Percentiles rank a stretch among this genome's conserved stretches.
phyloP scores from a whole-genome alignment of 2,888 invertebrate species.

The Arge pagana region DNA sequence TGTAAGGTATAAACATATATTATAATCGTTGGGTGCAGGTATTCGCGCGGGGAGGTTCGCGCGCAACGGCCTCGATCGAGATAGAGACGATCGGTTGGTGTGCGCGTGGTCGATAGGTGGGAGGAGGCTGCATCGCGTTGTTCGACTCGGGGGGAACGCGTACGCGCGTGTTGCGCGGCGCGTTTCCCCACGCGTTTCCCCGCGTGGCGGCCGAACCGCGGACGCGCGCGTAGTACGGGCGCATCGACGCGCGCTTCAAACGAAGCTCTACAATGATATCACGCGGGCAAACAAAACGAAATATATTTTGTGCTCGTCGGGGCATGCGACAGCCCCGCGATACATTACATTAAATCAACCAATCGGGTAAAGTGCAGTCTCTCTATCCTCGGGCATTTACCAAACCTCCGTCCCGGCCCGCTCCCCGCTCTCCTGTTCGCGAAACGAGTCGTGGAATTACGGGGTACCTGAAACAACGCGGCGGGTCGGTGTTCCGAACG shows the following conservation, averaged over 20 bases:
- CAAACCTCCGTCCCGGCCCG: constrained; percentile 1
- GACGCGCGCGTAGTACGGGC: too few species aligned
- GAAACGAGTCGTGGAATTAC: too few species aligned
- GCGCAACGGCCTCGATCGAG: too few species aligned
- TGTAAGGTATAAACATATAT: not conserved
- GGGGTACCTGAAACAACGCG: too few species aligned
- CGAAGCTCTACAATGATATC: constrained; percentile 11
- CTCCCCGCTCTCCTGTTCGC: not conserved
- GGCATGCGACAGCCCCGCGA: constrained; percentile 10
- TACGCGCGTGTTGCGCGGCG: too few species aligned
- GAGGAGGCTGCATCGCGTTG: not conserved
- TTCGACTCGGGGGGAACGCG: not conserved
- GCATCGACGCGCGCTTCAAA: not conserved
- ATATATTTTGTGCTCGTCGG: constrained; percentile 25
- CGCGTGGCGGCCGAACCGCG: too few species aligned
- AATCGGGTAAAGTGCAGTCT: constrained; percentile 28
- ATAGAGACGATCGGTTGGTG: constrained; percentile 6
- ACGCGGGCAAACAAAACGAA: constrained; percentile 25
- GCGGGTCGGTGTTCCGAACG: too few species aligned
- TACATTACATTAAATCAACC: constrained; percentile 30
- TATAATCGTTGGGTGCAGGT: not conserved
- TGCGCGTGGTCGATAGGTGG: not conserved
- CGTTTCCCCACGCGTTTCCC: too few species aligned
- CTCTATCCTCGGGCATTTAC: not conserved
- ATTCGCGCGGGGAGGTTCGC: too few species aligned